Conservation (phyloP, 2,113 vertebrate species). For the Ictidomys tridecemlineatus region DNA sequence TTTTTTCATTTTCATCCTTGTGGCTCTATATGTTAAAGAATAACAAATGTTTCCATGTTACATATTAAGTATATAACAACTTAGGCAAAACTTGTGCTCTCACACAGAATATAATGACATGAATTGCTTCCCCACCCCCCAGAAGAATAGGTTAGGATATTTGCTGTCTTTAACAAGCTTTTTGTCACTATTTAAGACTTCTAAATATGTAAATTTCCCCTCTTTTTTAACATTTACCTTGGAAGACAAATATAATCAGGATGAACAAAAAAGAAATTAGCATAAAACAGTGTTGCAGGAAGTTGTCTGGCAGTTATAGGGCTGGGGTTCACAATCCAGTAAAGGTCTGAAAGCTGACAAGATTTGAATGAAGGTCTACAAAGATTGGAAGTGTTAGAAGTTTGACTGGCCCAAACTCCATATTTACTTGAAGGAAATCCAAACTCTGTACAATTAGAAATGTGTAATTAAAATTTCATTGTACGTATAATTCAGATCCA, state of each 20-base stretch:
- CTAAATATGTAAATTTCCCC: neutral
- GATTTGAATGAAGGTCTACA: neutral
- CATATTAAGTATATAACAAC: neutral
- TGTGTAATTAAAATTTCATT: neutral
- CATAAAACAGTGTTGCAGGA: neutral
- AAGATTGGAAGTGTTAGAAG: neutral
- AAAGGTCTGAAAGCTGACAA: neutral
- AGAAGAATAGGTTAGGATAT: neutral
- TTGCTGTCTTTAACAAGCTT: conserved; percentile 14
- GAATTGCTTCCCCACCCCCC: neutral
- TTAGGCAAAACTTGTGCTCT: neutral
- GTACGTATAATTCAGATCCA: neutral
- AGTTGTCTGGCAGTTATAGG: conserved; percentile 12
- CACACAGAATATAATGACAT: neutral
- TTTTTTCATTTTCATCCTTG: neutral
- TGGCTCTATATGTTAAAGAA: neutral
- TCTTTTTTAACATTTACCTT: conserved; percentile 37
- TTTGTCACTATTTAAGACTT: conserved; percentile 54
- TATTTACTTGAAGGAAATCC: neutral
- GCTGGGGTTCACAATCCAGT: neutral
- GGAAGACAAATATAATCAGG: conserved; percentile 27
- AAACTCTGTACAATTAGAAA: conserved; percentile 3
- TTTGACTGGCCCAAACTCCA: neutral
- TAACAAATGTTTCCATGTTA: neutral
- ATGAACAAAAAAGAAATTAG: neutral